phyloP scores from a whole-genome alignment of 37 sponge, comb jelly and placozoan species.

The Oscarella lobularis region DNA sequence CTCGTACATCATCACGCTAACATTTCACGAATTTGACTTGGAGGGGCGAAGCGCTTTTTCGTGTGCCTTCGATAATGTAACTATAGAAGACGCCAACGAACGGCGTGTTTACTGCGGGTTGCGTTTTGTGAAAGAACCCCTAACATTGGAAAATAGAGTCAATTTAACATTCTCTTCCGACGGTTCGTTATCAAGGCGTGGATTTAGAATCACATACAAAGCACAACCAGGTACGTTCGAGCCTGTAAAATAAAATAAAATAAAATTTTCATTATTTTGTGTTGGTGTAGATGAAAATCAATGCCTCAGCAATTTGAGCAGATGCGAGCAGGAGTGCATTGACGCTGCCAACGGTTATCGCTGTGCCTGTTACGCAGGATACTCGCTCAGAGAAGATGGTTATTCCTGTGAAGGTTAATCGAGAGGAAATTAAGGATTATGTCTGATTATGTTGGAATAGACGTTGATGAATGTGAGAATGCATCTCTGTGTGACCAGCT shows the following conservation, averaged over 20 bases:
- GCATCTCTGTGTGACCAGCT: neutral
- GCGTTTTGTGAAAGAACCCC: neutral
- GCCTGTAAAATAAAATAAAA: no score
- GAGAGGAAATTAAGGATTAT: neutral
- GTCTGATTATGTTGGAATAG: no score
- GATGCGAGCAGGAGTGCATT: neutral
- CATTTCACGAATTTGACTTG: neutral
- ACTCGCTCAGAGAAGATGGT: neutral
- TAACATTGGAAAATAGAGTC: neutral
- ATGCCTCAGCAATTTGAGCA: neutral
- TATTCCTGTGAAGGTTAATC: neutral
- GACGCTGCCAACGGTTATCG: neutral
- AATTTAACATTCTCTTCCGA: neutral
- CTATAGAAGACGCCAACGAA: neutral
- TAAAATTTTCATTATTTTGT: no score
- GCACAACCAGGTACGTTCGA: no score
- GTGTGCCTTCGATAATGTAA: neutral
- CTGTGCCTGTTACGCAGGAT: neutral
- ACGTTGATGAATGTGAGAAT: no score
- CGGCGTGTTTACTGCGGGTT: neutral
- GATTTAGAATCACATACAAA: neutral
- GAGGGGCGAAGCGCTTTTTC: neutral
- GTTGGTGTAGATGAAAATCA: neutral
- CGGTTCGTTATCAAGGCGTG: neutral
- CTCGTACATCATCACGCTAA: neutral